Percentiles rank a stretch among this genome's conserved stretches.
Conservation (phyloP, 2,113 vertebrate genomes). For the Pachycephala philippinensis region DNA sequence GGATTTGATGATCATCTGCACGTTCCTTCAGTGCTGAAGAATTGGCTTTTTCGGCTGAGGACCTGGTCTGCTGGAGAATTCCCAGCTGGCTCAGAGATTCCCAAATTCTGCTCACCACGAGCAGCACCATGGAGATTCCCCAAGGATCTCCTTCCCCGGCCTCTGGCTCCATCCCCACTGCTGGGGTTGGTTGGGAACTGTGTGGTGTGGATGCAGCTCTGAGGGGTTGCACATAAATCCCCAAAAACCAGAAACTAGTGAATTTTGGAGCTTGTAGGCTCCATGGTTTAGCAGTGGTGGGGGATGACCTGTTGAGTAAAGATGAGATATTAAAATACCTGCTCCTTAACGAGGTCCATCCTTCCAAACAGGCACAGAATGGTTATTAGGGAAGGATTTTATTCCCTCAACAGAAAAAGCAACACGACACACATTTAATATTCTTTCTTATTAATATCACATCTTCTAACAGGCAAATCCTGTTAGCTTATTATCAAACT, state of each 20-base stretch:
- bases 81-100: not conserved
- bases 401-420: not conserved
- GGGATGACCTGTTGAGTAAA: not conserved
- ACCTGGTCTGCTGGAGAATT: not conserved
- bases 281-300: not conserved
- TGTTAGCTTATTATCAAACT: not conserved
- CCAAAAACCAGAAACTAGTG: not conserved
- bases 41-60: not conserved
- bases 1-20: not conserved
- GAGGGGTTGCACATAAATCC: not conserved
- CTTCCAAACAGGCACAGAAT: not conserved
- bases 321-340: not conserved
- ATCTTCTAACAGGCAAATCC: not conserved
- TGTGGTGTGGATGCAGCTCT: not conserved
- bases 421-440: not conserved
- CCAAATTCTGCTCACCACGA: accelerated
- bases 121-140: not conserved
- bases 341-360: not conserved
- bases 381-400: not conserved
- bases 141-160: not conserved
- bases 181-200: not conserved
- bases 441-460: not conserved
- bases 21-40: not conserved
- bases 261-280: not conserved
- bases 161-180: not conserved